Conservation (phyloP, 2,797 vertebrate species). For the Smutsia gigantea region DNA sequence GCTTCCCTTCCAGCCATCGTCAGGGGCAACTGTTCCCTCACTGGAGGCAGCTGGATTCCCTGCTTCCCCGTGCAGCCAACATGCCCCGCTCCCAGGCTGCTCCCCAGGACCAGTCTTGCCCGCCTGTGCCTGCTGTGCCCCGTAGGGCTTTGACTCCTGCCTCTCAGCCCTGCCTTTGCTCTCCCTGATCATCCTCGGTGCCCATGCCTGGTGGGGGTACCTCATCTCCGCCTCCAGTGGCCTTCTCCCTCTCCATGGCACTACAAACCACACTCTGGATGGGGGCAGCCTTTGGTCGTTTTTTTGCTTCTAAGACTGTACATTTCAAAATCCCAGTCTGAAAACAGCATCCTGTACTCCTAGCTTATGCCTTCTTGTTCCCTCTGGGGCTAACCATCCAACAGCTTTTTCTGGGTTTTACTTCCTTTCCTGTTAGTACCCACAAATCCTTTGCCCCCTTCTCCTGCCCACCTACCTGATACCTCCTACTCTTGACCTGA, state of each 20-base stretch:
- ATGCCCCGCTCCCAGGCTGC: too few species aligned
- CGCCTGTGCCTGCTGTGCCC: not conserved
- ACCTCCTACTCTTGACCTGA: not conserved
- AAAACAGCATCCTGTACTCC: not conserved
- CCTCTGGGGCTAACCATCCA: not conserved
- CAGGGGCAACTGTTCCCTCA: not conserved
- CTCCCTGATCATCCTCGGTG: not conserved
- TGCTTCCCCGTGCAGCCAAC: not conserved
- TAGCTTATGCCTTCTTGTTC: rapidly evolving
- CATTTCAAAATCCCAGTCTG: not conserved
- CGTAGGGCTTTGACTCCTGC: not conserved
- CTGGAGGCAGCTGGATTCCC: not conserved
- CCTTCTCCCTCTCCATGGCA: not conserved
- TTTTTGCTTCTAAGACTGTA: not conserved
- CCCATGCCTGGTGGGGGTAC: not conserved
- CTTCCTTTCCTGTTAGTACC: not conserved
- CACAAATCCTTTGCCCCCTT: not conserved
- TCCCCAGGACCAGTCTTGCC: too few species aligned
- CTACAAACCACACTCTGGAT: too few species aligned
- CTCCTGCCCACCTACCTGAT: not conserved
- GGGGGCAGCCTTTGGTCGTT: not conserved
- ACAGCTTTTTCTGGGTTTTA: not conserved
- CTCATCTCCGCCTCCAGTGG: not conserved
- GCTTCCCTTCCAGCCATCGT: not conserved
- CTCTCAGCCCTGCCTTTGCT: not conserved